Base-by-base conservation (phyloP, 2,797 vertebrate species). In the Prionace glauca region DNA sequence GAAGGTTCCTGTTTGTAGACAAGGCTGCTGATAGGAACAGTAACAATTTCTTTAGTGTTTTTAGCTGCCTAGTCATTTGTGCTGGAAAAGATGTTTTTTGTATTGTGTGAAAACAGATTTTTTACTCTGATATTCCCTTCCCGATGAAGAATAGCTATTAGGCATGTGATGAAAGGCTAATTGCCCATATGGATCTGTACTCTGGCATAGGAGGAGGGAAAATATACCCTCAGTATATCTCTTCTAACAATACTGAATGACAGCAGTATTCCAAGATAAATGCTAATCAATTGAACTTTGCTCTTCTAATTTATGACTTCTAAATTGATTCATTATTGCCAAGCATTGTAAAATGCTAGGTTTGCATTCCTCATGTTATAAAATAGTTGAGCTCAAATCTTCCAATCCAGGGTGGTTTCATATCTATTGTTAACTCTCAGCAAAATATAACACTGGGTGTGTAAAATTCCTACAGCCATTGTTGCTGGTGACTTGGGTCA, bases 271-370 rank as follows among this genome's bases (percentile, higher is more conserved):
- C 24, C 14, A 71, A 95, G 45, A 26, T 94, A 67, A 69, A 41
- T 26, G n/a, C 0, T 94, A 71, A 94, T 71, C 91, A 71, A 11
- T 67, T 93, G 91, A 93, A 20, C 93, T 94, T 95, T 95, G 92
- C 24, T 50, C 67, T 45, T 24, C 41, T 87, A 29, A 94, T 95
- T 95, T 60, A n/a, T 77, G 0, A 16, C 50, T 16, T 29, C 71
- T 18, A 45, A 56, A 50, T 8, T 9, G 1, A 16, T 74, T 95
- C 45, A 60, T 95, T 95, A 56, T 41, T 69, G 20, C 36, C 56
- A 12, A 16, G 87, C 87, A n/a, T 92, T 67, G 90, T 92, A 22
- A 69, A 69, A 36, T 69, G 62, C 65, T 22, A 11, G 36, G 20
- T 65, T 65, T 91, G 60, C 67, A 45, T 32, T 94, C 50, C 41